Conservation (phyloP, 2,888 invertebrate genomes). For the Gerris lacustris region DNA sequence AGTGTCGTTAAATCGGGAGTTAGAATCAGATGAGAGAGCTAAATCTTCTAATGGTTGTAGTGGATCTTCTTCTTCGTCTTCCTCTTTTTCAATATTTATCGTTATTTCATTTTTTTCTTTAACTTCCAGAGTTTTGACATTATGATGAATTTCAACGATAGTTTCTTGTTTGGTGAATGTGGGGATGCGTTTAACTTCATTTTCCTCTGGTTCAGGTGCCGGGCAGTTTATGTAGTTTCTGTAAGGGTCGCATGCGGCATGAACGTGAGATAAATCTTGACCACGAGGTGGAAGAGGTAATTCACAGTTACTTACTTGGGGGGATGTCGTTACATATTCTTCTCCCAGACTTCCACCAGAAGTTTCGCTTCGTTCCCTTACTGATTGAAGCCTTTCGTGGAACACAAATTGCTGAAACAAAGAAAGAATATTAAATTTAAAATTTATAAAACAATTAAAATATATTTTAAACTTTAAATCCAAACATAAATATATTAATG, state of each 20-base stretch:
- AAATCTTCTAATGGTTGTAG: conserved; percentile 7
- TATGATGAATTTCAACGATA: neutral
- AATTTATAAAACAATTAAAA: neutral
- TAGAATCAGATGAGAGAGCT: neutral
- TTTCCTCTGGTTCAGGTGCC: neutral
- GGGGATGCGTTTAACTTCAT: neutral
- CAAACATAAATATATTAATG: neutral
- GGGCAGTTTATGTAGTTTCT: neutral
- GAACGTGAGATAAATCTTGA: neutral
- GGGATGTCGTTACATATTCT: neutral
- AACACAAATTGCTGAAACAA: neutral
- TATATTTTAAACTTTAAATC: neutral
- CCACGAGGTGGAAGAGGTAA: neutral
- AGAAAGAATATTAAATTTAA: neutral
- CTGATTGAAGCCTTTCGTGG: conserved; percentile 4
- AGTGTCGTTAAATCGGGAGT: neutral
- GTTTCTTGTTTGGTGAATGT: neutral
- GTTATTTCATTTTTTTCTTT: neutral
- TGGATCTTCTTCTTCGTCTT: conserved; percentile 8
- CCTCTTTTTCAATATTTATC: neutral
- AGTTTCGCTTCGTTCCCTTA: neutral
- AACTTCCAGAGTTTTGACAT: neutral
- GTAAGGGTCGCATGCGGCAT: neutral
- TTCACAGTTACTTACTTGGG: neutral
- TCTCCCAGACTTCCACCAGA: neutral